phyloP scores from a whole-genome alignment of 1,140 invertebrate genomes.

The Brachionus asplanchnoidis region DNA sequence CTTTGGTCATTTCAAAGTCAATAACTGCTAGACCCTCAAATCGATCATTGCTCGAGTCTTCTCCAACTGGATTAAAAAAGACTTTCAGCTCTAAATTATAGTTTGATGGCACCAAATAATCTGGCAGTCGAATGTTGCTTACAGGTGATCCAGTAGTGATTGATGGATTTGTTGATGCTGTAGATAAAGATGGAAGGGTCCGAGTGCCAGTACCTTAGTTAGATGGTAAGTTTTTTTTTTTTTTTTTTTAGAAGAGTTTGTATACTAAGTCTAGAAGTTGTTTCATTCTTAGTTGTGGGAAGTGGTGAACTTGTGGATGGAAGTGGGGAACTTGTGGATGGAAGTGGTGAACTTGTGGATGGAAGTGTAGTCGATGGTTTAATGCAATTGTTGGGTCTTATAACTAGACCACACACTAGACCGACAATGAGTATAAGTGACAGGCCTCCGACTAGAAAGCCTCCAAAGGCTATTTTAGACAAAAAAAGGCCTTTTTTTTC shows the following conservation, averaged over 20 bases:
- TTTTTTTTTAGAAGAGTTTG: not conserved
- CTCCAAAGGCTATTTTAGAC: not conserved
- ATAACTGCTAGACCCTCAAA: constrained; percentile 2
- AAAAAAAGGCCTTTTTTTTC: not conserved
- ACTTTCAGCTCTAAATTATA: constrained; percentile 29
- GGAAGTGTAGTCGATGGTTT: not conserved
- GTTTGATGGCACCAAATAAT: constrained; percentile 7
- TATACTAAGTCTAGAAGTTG: not conserved
- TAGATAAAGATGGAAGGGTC: not conserved
- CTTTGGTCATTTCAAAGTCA: not conserved
- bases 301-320: not conserved
- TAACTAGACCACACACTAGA: constrained; percentile 19
- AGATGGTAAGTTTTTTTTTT: not conserved
- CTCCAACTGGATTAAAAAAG: constrained; percentile 20
- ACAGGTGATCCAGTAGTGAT: not conserved
- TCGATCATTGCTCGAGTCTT: not conserved
- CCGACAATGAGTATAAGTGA: not conserved
- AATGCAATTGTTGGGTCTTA: constrained; percentile 33
- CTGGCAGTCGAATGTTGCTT: constrained; percentile 4
- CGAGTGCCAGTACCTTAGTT: not conserved
- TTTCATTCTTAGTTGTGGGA: not conserved
- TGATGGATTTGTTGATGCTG: not conserved
- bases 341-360: not conserved
- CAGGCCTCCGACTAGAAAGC: not conserved
- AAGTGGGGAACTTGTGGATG: not conserved